Evolutionary conservation across 2,797 vertebrate genomes (phyloP).

Genomic region (Eupleurogrammus muticus): DNA sequence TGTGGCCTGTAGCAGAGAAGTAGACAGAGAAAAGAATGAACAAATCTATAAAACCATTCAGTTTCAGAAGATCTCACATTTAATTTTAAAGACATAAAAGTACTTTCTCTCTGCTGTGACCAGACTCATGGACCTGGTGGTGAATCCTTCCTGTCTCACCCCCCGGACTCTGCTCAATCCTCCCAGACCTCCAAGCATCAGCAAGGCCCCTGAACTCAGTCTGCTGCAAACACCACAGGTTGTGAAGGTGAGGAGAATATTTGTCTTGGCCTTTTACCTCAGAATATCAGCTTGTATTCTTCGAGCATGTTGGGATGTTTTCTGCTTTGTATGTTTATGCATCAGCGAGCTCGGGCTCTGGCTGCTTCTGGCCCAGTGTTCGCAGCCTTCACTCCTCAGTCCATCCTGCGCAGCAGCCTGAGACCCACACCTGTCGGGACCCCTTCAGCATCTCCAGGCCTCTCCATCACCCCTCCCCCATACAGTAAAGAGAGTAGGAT

Average conservation of each 20-base stretch:
- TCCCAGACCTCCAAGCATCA: conserved; percentile 64
- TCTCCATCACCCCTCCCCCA: conserved; percentile 90
- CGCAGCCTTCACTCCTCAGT: conserved; percentile 92
- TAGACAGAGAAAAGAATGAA: too few relatives aligned
- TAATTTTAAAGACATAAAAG: neutral
- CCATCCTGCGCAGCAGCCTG: conserved; percentile 93
- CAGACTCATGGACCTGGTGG: conserved; percentile 89
- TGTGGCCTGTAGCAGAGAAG: too few relatives aligned
- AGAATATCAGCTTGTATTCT: neutral
- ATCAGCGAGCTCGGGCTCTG: conserved; percentile 91
- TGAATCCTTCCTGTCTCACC: conserved; percentile 82
- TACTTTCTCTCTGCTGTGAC: conserved; percentile 17
- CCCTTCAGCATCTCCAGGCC: conserved; percentile 91
- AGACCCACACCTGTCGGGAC: conserved; percentile 91
- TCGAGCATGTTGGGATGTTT: neutral
- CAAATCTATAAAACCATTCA: too few relatives aligned
- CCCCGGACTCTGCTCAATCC: conserved; percentile 73
- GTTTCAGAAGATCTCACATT: neutral
- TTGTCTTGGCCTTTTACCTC: neutral
- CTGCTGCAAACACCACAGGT: conserved; percentile 91
- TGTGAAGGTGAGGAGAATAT: conserved; percentile 87
- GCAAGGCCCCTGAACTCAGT: conserved; percentile 86
- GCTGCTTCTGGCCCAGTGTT: conserved; percentile 86
- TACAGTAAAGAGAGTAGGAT: conserved; percentile 91
- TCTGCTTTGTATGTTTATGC: conserved; percentile 11